Conservation (phyloP, 2,797 vertebrate genomes). For the Meriones psammophilus region DNA sequence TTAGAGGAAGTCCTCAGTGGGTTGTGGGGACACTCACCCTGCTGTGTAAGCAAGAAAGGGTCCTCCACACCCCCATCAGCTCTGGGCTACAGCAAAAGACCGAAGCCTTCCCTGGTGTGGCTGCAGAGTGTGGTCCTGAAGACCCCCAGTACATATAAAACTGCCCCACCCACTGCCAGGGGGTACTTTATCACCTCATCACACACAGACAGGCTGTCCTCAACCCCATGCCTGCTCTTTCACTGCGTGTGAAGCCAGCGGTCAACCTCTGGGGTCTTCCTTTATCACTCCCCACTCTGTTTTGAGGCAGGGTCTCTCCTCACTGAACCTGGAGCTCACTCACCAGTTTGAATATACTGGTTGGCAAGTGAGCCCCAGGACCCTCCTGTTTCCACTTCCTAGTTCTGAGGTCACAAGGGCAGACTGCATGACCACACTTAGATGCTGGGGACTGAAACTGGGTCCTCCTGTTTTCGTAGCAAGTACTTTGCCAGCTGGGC, state of each 20-base stretch:
- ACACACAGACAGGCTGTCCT: no score
- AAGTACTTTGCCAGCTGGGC: not conserved
- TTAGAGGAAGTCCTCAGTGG: rapidly evolving
- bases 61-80: not conserved
- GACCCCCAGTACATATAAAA: not conserved
- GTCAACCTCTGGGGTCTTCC: not conserved
- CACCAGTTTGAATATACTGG: no score
- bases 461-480: not conserved
- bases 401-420: not conserved
- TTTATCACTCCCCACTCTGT: not conserved
- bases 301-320: not conserved
- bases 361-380: not conserved
- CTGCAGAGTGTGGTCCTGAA: not conserved
- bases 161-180: rapidly evolving
- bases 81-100: not conserved
- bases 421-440: not conserved
- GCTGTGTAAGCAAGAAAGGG: rapidly evolving
- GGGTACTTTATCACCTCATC: rapidly evolving
- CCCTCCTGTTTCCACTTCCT: not conserved
- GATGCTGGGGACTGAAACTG: not conserved
- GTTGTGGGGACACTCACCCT: rapidly evolving
- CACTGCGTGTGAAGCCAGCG: not conserved
- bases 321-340: not conserved
- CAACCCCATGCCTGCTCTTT: rapidly evolving
- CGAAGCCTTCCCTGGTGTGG: not conserved